Base-by-base conservation (phyloP, 2,113 vertebrate genomes). In the Lathamus discolor region DNA sequence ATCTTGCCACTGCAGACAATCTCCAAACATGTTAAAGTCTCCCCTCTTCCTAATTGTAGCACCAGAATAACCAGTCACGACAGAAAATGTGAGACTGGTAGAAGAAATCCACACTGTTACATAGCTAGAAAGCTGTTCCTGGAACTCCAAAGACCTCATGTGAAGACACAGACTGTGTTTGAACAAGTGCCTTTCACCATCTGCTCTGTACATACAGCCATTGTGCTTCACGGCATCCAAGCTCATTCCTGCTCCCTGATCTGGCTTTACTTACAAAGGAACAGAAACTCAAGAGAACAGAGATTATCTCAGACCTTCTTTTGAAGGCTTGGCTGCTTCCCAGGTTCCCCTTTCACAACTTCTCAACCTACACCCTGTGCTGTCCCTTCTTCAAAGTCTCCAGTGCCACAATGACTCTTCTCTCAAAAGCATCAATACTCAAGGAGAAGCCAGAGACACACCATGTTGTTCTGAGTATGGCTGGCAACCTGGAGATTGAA, bases 391-490 rank as follows among this genome's bases (percentile, higher is more conserved):
- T 79, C 48, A 62, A 14, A 72, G 61, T 76, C 28, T 27, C 35
- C 29, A 44, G 48, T 1, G 0, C 7, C 0, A 0, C 3, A 16
- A 10, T 17, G 37, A 48, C 8, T 46, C 51, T 23, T 23, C 35
- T 70, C 57, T 57, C 43, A 17, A 64, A 67, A 90, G 16, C 62
- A 69, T 23, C 70, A 29, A 1, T 25, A 27, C 61, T 43, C 3
- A 7, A 68, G 66, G 19, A 79, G 69, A 64, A 85, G 29, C 33
- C 19, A 16, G 51, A 17, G n/a, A 49, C 23, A 19, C 9, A 8
- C 4, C 25, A 39, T 13, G 28, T 51, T 57, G 28, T 22, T 70
- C 35, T 2, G 31, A 48, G 20, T 6, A 19, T 2, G 1, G 23
- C 7, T 86, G 83, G 5, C 10, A 66, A 46, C 44, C 41, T 77